Evolutionary conservation across 2,797 vertebrate species (phyloP).

Genomic region (Eulemur albifrons): DNA sequence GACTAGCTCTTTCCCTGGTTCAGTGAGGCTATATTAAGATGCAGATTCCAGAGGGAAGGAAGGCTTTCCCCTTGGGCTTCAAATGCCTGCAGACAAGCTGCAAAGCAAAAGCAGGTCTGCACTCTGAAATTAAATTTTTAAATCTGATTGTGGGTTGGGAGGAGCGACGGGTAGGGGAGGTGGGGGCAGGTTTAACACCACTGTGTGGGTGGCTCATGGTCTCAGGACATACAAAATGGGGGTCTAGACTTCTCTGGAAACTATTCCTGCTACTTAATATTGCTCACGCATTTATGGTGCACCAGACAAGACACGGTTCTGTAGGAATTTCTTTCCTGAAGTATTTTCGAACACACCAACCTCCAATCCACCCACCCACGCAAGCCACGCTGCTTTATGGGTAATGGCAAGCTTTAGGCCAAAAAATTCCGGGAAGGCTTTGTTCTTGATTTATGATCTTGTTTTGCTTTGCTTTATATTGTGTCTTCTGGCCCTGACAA

Average conservation of each 20-base stretch:
- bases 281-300: background rate
- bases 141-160: background rate
- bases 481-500: background rate
- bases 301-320: background rate
- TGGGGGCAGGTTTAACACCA: background rate
- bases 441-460: background rate
- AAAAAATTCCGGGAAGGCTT: constrained; percentile 1
- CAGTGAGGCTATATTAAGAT: constrained; percentile 18
- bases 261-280: background rate
- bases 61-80: background rate
- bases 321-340: constrained; percentile 40
- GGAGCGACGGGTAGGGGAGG: background rate
- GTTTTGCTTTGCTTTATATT: background rate
- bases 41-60: constrained; percentile 11
- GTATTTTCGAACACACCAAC: background rate
- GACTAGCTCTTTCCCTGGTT: background rate
- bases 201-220: background rate
- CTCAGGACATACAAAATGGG: background rate
- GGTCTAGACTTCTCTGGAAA: constrained; percentile 7
- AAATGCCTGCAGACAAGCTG: background rate
- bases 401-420: constrained; percentile 21
- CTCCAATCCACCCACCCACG: background rate
- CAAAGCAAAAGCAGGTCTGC: constrained; percentile 22
- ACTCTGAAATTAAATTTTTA: constrained; percentile 2
- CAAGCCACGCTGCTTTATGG: background rate